Base-by-base conservation (phyloP, 2,888 invertebrate species). In the Caenorhabditis sp. region DNA sequence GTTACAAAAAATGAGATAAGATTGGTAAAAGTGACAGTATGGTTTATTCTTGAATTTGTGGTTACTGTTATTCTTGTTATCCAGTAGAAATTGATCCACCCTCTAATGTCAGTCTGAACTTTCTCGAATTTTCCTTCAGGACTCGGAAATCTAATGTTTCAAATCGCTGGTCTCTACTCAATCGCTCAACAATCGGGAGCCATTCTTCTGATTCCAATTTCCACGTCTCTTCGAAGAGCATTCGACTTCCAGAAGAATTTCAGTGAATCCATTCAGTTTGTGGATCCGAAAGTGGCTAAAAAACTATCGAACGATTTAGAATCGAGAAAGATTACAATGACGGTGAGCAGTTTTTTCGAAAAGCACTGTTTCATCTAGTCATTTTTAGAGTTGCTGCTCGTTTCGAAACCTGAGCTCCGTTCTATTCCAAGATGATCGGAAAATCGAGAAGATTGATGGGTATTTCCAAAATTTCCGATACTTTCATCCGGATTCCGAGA, bases 71-170 rank as follows among this genome's bases (percentile, higher is more conserved):
- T 49, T 28, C 38, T 69, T n/a, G n/a, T n/a, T n/a, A n/a, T n/a
- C n/a, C n/a, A n/a, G n/a, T n/a, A n/a, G n/a, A n/a, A n/a, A n/a
- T n/a, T n/a, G n/a, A n/a, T n/a, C n/a, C n/a, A n/a, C n/a, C n/a
- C n/a, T n/a, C 24, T 16, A 44, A 1, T 24, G 7, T 44, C 41
- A 68, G 16, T 49, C n/a, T n/a, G n/a, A n/a, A n/a, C n/a, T n/a
- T n/a, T n/a, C n/a, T n/a, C n/a, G n/a, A n/a, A n/a, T n/a, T n/a
- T n/a, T n/a, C n/a, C n/a, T 86, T 59, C 73, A 90, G 91, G 92
- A 12, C 82, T 90, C 31, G 92, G 92, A 47, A 92, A 92, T 73
- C 82, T 88, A 41, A 91, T 92, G 90, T 92, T 92, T 84, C 90
- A 91, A 81, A 82, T 88, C 59, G 91, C 91, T 14, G 80, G 89